Base-by-base conservation (phyloP, 2,797 vertebrate species). In the Pitangus sulphuratus region DNA sequence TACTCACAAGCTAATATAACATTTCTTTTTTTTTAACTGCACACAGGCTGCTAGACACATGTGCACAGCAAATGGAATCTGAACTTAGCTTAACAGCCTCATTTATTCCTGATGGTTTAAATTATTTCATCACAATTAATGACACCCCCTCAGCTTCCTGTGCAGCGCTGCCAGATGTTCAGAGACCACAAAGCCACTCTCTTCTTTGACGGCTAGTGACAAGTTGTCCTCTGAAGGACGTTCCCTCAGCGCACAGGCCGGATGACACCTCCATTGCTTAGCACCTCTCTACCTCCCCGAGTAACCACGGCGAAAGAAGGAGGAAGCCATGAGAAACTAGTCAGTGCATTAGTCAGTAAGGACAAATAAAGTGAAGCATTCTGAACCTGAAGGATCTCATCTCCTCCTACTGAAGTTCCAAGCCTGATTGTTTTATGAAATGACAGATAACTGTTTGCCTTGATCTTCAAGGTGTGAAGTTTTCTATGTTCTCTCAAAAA, bases 51-150 rank as follows among this genome's bases (percentile, higher is more conserved):
- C 97, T 97, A 98, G 97, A 98, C 98, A 98, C 98, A 98, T 97
- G 98, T 98, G 98, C 97, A 84, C 96, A 97, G 98, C 98, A 98
- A 98, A 98, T 98, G 98, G 98, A 98, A 98, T 98, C 97, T 98
- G 98, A 99, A 98, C 98, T 98, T 98, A 98, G 98, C 98, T 99
- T 99, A 99, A 99, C 99, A 98, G 98, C 98, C 99, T 99, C 99
- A 99, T 99, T 99, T 99, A 99, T 98, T 99, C 98, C 98, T 99
- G 98, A 99, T 99, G 99, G 99, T 98, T 99, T 99, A 99, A 99
- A 99, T 99, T 99, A 99, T 99, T 99, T 99, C 99, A 99, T 99
- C 99, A 99, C 99, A 98, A 99, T 99, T 99, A 99, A 99, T 99
- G 99, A 99, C 99, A 99, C 98, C 98, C 98, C 98, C 98, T 98